These are phyloP conservation scores for Otis tarda DNA, from an alignment of 2,113 vertebrate species.

Conservation along the genomic window DNA sequence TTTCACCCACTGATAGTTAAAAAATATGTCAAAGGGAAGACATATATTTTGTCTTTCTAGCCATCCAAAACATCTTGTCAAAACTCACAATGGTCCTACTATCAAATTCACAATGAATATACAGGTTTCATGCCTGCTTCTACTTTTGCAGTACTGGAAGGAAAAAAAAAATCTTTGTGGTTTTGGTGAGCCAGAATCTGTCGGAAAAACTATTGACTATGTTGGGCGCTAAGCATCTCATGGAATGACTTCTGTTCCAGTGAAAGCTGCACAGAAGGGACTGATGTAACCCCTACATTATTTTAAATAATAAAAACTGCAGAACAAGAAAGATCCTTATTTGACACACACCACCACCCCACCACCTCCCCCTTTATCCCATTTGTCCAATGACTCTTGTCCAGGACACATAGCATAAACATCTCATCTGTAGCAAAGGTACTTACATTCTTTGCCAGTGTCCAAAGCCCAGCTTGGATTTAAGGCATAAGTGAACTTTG, in stretches of 20 bases:
- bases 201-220: neutral
- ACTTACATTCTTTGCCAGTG: neutral
- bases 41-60: neutral
- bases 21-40: neutral
- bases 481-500: neutral
- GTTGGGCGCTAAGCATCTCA: neutral
- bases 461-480: neutral
- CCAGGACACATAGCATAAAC: neutral
- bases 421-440: neutral
- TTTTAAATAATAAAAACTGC: neutral
- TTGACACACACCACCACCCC: neutral
- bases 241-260: neutral
- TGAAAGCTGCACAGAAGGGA: neutral
- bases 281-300: neutral
- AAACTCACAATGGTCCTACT: neutral
- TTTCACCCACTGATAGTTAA: neutral
- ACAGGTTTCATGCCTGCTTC: neutral
- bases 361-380: rapidly evolving
- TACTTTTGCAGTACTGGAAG: neutral
- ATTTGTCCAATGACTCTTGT: neutral
- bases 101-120: neutral
- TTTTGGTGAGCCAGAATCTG: neutral
- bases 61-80: neutral
- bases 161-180: neutral
- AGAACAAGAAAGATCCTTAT: neutral